Evolutionary conservation across 2,888 invertebrate genomes (phyloP), one percentile per base, ranked within the genome.

Genomic region (Pristionchus entomophagus): DNA sequence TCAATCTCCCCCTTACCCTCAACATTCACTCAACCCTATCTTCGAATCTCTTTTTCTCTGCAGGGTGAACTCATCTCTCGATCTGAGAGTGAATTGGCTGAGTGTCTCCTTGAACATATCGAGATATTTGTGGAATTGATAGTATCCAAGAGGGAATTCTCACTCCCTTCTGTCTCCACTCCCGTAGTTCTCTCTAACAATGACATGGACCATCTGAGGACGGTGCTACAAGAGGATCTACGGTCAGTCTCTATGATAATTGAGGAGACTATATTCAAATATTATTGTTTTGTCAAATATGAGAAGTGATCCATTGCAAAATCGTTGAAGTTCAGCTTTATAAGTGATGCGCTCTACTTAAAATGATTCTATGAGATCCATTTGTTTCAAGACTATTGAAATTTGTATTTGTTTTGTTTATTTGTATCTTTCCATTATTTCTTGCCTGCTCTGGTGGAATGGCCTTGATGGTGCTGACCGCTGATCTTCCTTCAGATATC

Each of bases 61-160:
- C 86, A 87, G 89, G 88, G 83, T 59, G 89, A 88, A 59, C 85
- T 89, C 77, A 88, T 87, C 49, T 84, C 85, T 83, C 85, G 87
- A 86, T 91, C 89, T 22, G 89, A 90, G 78, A 77, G 65, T 14
- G 89, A 91, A 78, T 90, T 91, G 84, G 84, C 59, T 38, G 91
- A 91, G 69, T 87, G 90, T 17, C 88, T 91, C 2, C 87, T 90
- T 29, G 91, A 91, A 85, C 83, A 91, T 26, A 80, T 91, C 14
- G 89, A 88, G 45, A 84, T 91, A 4, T 89, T 91, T 82, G 87
- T 88, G 22, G 88, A 89, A 26, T 84, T 89, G 45, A 83, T 86
- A 32, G 80, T 53, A 0, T 32, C 38, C 0, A 32, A 41, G 26
- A 14, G 49, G 35, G 80, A 51, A 32, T 32, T 32, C 22, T 62